These are phyloP conservation scores for Drosophila anomelani DNA, from an alignment of 2,888 invertebrate genomes.

Conservation along the genomic window DNA sequence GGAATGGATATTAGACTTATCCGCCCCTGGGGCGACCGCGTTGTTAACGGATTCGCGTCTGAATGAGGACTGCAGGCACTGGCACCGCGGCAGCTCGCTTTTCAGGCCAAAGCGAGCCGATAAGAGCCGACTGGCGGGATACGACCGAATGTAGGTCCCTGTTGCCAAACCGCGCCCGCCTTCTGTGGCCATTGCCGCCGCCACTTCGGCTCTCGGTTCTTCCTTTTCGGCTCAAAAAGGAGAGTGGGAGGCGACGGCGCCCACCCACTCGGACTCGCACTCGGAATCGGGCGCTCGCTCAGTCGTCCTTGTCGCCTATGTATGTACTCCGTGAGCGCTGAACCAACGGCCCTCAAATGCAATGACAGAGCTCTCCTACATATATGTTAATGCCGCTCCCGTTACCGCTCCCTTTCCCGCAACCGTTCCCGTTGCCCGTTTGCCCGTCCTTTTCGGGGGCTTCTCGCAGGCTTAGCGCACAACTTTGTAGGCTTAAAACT, in stretches of 20 bases:
- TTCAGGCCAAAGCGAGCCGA: slow-evolving; percentile 59
- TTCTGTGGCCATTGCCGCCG: slow-evolving; percentile 40
- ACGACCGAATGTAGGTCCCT: slow-evolving; percentile 77
- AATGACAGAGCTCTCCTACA: slow-evolving; percentile 76
- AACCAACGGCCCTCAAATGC: slow-evolving; percentile 76
- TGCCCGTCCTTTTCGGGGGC: slow-evolving; percentile 40
- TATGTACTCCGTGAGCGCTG: slow-evolving; percentile 61
- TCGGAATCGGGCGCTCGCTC: slow-evolving; percentile 31
- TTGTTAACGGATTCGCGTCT: slow-evolving; percentile 72
- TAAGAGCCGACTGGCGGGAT: slow-evolving; percentile 42
- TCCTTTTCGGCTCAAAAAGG: slow-evolving; percentile 10
- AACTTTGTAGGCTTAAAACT: slow-evolving; percentile 74
- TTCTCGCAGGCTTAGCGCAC: slow-evolving; percentile 56
- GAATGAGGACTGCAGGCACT: slow-evolving; percentile 70
- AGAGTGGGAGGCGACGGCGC: slow-evolving; percentile 19
- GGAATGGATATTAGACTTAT: slow-evolving; percentile 26
- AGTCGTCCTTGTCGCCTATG: slow-evolving; percentile 57
- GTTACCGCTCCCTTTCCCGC: slow-evolving; percentile 33
- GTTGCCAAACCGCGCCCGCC: slow-evolving; percentile 72
- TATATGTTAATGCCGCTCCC: slow-evolving; percentile 45
- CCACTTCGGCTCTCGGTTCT: slow-evolving; percentile 42
- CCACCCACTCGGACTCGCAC: slow-evolving; percentile 27
- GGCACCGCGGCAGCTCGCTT: slow-evolving; percentile 66
- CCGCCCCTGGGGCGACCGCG: slow-evolving; percentile 49
- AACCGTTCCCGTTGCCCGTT: slow-evolving; percentile 32